Evolutionary conservation across 2,888 invertebrate species (phyloP).

Genomic region (Ametastegia equiseti): DNA sequence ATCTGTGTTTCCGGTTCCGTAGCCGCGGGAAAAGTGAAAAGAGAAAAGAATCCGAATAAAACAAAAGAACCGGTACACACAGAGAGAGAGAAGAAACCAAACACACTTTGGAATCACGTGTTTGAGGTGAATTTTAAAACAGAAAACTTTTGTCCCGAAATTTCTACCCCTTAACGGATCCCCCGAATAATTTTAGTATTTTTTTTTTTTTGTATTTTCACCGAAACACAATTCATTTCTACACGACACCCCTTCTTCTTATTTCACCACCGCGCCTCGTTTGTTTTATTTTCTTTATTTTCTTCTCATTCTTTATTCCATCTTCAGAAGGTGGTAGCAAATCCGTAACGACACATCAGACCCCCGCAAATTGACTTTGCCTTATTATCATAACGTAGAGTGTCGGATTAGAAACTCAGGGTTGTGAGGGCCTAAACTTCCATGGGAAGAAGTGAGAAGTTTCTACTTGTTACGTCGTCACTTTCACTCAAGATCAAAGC

Average conservation of each 20-base stretch:
- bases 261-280: neutral
- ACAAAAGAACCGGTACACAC: neutral
- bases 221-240: neutral
- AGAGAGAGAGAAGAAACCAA: neutral
- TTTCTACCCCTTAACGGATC: neutral
- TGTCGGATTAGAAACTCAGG: constrained; percentile 1
- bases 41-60: neutral
- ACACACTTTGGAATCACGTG: constrained; percentile 11
- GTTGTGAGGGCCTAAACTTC: constrained; percentile 1
- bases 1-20: constrained; percentile 7
- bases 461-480: constrained; percentile 27
- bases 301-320: neutral
- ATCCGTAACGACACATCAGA: constrained; percentile 7
- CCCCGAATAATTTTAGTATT: neutral
- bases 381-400: constrained; percentile 24
- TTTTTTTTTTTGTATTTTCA: constrained; percentile 7
- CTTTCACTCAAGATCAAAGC: constrained; percentile 34
- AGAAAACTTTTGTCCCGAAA: neutral
- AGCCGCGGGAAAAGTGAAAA: neutral
- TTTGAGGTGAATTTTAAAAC: constrained; percentile 19
- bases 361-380: constrained; percentile 6
- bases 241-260: neutral
- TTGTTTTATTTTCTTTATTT: too few species aligned
- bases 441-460: neutral
- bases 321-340: neutral